Evolutionary conservation across 2,113 vertebrate species (phyloP), one percentile per base, ranked within the genome.

Genomic region (Chlorodrepanis virens): DNA sequence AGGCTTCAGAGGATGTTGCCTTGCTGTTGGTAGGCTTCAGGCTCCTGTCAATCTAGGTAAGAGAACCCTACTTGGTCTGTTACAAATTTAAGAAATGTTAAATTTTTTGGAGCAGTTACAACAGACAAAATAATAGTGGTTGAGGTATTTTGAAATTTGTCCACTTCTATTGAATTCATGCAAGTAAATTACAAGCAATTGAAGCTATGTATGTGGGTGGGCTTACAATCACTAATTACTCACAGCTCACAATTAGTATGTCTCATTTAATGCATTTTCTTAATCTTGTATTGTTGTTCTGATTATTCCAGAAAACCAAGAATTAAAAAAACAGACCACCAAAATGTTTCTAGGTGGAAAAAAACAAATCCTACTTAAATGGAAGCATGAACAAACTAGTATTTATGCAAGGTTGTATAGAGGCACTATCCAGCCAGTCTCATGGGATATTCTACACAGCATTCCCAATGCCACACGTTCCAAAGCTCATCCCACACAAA

Each of bases 191-290:
- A 59, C 52, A 50, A 75, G 56, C 11, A 77, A 50, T 64, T 63
- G 71, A 86, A 64, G 22, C 24, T 65, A 14, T 20, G 21, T 24
- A 3, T 49, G 60, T 64, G 64, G 3, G 54, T 16, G 52, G 72
- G 37, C 49, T 92, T 72, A 35, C 81, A 92, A 67, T 86, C 89
- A 79, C 31, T 65, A 85, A 91, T 94, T 93, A 90, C 85, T 83
- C 40, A 53, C 45, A 92, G 50, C 21, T 54, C 87, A 44, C 24
- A 89, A 90, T 87, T 86, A 61, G 11, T 39, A 24, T 59, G 59
- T 88, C 37, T 90, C 15, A 0, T 70, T 61, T 76, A 80, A 40
- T 76, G 29, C 11, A 49, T 90, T 80, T 96, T 81, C 50, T 84
- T 78, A 15, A 56, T 82, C 89, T 84, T 71, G 15, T 35, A 63